phyloP scores from a whole-genome alignment of 2,113 vertebrate genomes.

The Perccottus glenii region DNA sequence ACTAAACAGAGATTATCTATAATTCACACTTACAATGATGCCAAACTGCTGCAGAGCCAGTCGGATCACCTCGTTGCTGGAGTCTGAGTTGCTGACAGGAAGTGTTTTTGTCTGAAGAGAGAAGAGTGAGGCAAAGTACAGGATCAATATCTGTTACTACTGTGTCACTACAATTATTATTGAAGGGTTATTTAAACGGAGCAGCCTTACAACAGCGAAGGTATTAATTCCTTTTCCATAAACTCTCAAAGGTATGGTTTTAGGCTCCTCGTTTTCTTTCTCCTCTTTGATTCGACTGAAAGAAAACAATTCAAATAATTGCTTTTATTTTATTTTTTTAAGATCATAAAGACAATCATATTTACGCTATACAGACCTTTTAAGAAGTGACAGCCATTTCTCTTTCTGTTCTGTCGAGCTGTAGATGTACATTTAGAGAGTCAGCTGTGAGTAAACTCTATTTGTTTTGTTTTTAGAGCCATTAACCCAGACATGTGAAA shows the following conservation, averaged over 20 bases:
- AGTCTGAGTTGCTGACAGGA: conserved; percentile 89
- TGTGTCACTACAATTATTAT: background rate
- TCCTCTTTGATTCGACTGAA: conserved; percentile 90
- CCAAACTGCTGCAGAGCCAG: conserved; percentile 90
- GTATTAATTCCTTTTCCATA: conserved; percentile 90
- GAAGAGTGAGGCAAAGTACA: background rate
- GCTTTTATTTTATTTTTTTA: too few species aligned
- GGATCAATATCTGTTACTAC: background rate
- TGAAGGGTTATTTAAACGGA: too few species aligned
- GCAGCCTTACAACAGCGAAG: conserved; percentile 87
- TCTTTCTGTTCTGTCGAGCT: conserved; percentile 92
- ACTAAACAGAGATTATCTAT: too few species aligned
- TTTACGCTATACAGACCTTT: conserved; percentile 82
- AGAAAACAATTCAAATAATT: too few species aligned
- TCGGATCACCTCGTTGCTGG: conserved; percentile 87
- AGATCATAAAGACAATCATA: too few species aligned
- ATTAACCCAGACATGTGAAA: too few species aligned
- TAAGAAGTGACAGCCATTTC: conserved; percentile 88
- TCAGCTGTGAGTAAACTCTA: too few species aligned
- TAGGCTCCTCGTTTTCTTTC: conserved; percentile 91
- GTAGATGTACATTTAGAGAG: background rate
- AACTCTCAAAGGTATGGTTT: conserved; percentile 92
- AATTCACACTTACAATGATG: conserved; percentile 87
- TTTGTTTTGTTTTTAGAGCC: background rate
- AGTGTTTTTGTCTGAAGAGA: conserved; percentile 87